Base-by-base conservation (phyloP, 2,888 invertebrate genomes). In the Taenaris catops region DNA sequence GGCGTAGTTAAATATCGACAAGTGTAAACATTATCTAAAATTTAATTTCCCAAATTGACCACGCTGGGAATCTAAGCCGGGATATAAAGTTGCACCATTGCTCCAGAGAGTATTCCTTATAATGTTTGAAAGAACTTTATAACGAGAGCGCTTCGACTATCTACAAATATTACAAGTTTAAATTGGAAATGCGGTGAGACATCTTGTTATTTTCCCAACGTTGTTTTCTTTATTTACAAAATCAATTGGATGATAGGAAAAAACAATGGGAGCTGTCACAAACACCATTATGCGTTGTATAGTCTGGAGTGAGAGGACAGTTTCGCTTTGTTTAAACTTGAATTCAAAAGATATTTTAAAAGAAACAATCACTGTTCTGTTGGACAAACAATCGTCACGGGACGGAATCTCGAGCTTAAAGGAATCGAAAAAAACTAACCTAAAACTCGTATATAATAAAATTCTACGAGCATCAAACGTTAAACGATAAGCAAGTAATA, bases 141-240 rank as follows among this genome's bases (percentile, higher is more conserved):
- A 3, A 6, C 21, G 16, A 38, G 31, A 25, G 35, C 40, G 33
- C 40, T 43, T 3, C 33, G 34, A 25, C 43, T 41, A 38, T 41
- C 38, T 37, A 41, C 47, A 39, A 50, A 34, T 49, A 45, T 49
- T 36, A 34, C 46, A 39, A 50, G 48, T 55, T 45, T 40, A 42
- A 42, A 41, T 51, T 41, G 28, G 21, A 38, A 45, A 46, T 28
- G 29, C 24, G 34, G 23, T 24, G 31, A 31, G 29, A 25, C 14
- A 14, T 39, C 20, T 38, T 25, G 29, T 29, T 34, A 25, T 31
- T 31, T 31, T 34, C 17, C 11, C 18, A 20, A 28, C 21, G 25
- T 17, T 34, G 25, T 39, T 34, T 34, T 34, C 29, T 34, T 21
- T 20, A 9, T 29, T 25, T 29, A 25, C 16, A 21, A 9, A 12